Conservation (phyloP, 2,888 invertebrate species). For the Cephus spinipes region DNA sequence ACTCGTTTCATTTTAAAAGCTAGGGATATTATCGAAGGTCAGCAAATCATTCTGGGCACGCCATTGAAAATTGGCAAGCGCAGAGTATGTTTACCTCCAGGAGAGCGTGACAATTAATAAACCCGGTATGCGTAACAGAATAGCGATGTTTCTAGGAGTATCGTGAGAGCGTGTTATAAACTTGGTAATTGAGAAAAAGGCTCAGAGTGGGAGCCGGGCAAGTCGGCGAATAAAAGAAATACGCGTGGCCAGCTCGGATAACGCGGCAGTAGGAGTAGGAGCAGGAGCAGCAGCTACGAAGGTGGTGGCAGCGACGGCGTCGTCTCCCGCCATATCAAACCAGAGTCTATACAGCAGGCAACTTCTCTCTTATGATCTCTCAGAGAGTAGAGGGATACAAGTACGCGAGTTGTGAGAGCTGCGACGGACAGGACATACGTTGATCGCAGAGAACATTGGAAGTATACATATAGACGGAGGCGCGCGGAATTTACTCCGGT, state of each 20-base stretch:
- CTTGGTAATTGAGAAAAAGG: background rate
- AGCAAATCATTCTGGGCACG: background rate
- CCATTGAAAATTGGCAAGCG: background rate
- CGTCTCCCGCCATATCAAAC: slow-evolving; percentile 55
- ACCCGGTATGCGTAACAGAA: background rate
- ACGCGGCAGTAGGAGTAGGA: slow-evolving; percentile 26
- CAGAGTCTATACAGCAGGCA: slow-evolving; percentile 30
- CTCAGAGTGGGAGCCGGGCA: background rate
- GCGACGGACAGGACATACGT: background rate
- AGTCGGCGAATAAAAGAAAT: slow-evolving; percentile 26
- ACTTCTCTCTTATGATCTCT: slow-evolving; percentile 11
- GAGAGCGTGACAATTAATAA: background rate
- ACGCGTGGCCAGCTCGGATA: slow-evolving; percentile 41
- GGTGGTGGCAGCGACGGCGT: background rate
- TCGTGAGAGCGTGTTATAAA: background rate
- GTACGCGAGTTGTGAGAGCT: background rate
- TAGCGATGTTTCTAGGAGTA: background rate
- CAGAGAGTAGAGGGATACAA: background rate
- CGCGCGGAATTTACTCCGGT: slow-evolving; percentile 24
- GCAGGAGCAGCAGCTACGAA: background rate
- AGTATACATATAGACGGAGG: slow-evolving; percentile 11
- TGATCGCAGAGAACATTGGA: background rate
- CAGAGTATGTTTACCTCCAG: background rate
- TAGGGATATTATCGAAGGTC: background rate
- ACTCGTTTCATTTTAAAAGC: background rate